These are phyloP conservation scores for Muscina levida DNA, from an alignment of 2,888 invertebrate species.

Conservation along the genomic window DNA sequence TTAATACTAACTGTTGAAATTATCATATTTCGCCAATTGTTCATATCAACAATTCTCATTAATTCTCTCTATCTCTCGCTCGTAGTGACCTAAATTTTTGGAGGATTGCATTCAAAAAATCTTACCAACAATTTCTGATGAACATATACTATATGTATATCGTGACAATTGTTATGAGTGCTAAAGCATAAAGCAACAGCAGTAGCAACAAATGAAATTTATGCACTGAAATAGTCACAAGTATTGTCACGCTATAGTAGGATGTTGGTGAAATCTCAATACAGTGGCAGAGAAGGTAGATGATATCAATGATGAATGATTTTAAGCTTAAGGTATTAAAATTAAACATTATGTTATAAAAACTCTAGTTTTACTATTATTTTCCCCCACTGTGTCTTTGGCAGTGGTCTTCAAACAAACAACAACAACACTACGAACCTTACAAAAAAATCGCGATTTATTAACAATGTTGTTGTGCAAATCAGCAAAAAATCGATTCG, in stretches of 20 bases:
- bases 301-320: no score
- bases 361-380: no score
- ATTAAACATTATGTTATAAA: no score
- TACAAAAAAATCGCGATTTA: not conserved
- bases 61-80: constrained; percentile 2
- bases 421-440: not conserved
- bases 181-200: not conserved
- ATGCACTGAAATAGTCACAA: not conserved
- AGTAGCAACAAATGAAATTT: constrained; percentile 7
- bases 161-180: not conserved
- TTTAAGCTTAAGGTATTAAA: no score
- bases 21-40: no score
- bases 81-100: constrained; percentile 55
- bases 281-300: not conserved
- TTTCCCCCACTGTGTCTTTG: not conserved
- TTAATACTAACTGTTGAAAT: constrained; percentile 1
- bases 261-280: not conserved
- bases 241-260: constrained; percentile 5
- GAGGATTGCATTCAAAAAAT: constrained; percentile 55
- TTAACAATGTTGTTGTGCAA: constrained; percentile 14
- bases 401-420: not conserved
- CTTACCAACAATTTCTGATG: not conserved
- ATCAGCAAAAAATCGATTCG: constrained; percentile 10
- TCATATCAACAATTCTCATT: constrained; percentile 56
- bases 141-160: not conserved